A percentile compares a stretch with the other conserved stretches of the same genome.
These are phyloP conservation scores for Charadrius vociferus DNA, from an alignment of 2,113 vertebrate genomes.

Conservation along the genomic window DNA sequence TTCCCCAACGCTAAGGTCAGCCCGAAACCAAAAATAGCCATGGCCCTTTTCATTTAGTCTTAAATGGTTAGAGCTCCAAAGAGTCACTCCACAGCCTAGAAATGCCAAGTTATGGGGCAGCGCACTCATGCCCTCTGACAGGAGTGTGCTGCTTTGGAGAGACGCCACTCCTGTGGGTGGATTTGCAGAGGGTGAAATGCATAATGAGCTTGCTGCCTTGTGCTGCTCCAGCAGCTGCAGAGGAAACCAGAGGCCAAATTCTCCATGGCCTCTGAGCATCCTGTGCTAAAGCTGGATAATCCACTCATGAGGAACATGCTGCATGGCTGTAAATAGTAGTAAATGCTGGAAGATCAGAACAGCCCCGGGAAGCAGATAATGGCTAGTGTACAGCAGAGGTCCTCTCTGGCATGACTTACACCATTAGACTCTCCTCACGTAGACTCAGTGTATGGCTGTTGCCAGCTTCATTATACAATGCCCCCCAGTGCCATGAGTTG, in stretches of 20 bases:
- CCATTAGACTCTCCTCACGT: accelerated
- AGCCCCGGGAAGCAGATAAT: background rate
- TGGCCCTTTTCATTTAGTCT: background rate
- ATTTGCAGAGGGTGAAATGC: background rate
- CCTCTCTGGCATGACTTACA: background rate
- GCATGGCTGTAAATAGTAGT: background rate
- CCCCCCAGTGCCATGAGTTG: background rate
- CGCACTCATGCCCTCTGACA: background rate
- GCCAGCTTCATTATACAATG: background rate
- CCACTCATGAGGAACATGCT: background rate
- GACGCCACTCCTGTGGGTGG: accelerated
- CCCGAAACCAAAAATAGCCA: background rate
- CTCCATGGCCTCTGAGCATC: background rate
- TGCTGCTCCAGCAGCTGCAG: background rate
- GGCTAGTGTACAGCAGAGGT: background rate
- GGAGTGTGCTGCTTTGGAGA: background rate
- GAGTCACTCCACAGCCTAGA: background rate
- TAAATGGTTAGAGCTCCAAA: background rate
- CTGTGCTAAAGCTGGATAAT: background rate
- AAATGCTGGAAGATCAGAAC: background rate
- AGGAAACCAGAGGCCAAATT: background rate
- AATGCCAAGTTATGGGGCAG: background rate
- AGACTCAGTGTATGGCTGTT: background rate
- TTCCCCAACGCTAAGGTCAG: background rate
- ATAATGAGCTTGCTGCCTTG: background rate